Conservation (phyloP, 2,113 vertebrate genomes). For the Toxostoma redivivum region DNA sequence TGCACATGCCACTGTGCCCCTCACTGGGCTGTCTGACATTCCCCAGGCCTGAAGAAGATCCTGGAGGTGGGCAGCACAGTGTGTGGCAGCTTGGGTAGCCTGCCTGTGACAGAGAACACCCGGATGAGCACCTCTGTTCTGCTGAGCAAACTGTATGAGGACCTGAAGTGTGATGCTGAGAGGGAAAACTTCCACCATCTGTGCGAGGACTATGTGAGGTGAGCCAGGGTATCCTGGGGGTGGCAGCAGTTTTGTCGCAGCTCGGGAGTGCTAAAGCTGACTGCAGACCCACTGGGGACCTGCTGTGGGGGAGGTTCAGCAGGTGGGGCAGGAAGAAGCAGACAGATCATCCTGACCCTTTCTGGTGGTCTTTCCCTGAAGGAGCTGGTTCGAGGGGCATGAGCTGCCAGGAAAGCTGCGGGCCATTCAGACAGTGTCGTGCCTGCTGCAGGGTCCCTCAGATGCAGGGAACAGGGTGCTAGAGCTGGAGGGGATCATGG, state of each 20-base stretch:
- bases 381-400: slow-evolving; percentile 81
- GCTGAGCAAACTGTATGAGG: slow-evolving; percentile 90
- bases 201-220: slow-evolving; percentile 91
- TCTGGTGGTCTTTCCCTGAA: slow-evolving; percentile 27
- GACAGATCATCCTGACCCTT: neutral
- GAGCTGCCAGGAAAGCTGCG: slow-evolving; percentile 82
- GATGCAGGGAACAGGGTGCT: slow-evolving; percentile 89
- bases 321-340: neutral
- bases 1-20: accelerated
- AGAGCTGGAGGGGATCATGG: slow-evolving; percentile 92
- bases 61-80: slow-evolving; percentile 89
- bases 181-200: slow-evolving; percentile 90
- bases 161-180: slow-evolving; percentile 89
- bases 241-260: accelerated
- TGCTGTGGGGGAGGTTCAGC: neutral
- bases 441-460: slow-evolving; percentile 92
- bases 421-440: slow-evolving; percentile 91
- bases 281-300: neutral
- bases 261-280: neutral
- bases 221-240: neutral
- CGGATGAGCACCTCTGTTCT: slow-evolving; percentile 92
- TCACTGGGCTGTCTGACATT: neutral
- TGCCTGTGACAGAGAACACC: slow-evolving; percentile 83
- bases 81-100: slow-evolving; percentile 70
- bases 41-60: slow-evolving; percentile 89